Evolutionary conservation across 2,797 vertebrate species (phyloP), one percentile per base, ranked within the genome.

Genomic region (Tiaroga cobitis): DNA sequence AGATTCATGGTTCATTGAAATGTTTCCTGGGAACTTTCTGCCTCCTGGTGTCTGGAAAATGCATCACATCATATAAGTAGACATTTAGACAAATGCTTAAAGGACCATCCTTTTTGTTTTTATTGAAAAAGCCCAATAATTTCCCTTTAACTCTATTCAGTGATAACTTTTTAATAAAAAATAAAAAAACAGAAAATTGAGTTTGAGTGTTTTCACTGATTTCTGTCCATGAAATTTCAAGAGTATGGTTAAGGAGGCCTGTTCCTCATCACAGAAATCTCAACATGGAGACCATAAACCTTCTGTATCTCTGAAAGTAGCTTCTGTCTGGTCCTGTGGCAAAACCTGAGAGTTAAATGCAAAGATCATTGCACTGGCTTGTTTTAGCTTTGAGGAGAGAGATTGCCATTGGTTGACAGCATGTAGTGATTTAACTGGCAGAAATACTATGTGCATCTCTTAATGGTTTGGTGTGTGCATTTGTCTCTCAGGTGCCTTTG

Each of bases 401-500:
- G 21, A 39, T 9, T 54, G 18, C 72, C 18, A 13, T 54, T 21
- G 29, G 72, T 54, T 75, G 49, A 37, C 73, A 34, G 13, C 56
- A 21, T 54, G 73, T 56, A 21, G 3, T 75, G 3, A 37, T 56
- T 24, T 56, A 24, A 75, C 3, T 24, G 41, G n/a, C 13, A 32
- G 24, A 26, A 49, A 74, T 43, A n/a, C 41, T n/a, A 11, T 32
- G 8, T 46, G 43, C 46, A 37, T 32, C 41, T 34, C 8, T 19
- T 89, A n/a, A 43, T 19, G 10, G n/a, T n/a, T 69, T 37, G 24
- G 34, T 63, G 29, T 85, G 80, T 88, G 19, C 81, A 6, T 61
- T 49, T 74, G 9, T 81, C 8, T 10, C 51, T 82, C 86, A 99
- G 98, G 96, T 98, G 95, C 97, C 98, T 96, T 95, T 97, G 95